Conservation (phyloP, 2,113 vertebrate genomes). For the Dascyllus trimaculatus region DNA sequence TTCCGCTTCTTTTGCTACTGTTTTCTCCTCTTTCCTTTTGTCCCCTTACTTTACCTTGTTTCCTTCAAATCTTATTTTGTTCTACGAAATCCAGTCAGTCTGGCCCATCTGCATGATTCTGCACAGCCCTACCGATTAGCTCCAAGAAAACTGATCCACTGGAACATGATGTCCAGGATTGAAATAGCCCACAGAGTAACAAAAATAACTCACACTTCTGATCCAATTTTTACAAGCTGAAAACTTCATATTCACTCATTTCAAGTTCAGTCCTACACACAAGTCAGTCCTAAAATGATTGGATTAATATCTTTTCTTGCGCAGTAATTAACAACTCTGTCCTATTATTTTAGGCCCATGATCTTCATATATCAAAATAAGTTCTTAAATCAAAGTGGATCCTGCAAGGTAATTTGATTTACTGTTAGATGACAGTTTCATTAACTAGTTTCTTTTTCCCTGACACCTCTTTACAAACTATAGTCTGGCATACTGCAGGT, state of each 20-base stretch:
- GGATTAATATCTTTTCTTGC: slow-evolving; percentile 44
- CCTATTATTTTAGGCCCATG: slow-evolving; percentile 43
- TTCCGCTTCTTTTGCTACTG: neutral
- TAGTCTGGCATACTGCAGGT: slow-evolving; percentile 11
- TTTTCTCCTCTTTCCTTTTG: neutral
- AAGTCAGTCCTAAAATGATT: slow-evolving; percentile 46
- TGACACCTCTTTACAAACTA: slow-evolving; percentile 45
- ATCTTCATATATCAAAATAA: slow-evolving; percentile 49
- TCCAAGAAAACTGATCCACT: slow-evolving; percentile 63
- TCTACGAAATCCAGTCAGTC: slow-evolving; percentile 61
- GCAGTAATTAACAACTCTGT: slow-evolving; percentile 52
- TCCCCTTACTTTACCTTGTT: slow-evolving; percentile 21
- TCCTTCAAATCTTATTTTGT: slow-evolving; percentile 46
- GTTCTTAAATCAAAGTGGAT: slow-evolving; percentile 59
- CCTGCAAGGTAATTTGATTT: slow-evolving; percentile 68
- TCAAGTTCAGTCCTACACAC: slow-evolving; percentile 34
- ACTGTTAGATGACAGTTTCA: slow-evolving; percentile 65
- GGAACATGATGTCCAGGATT: slow-evolving; percentile 68
- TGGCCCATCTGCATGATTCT: slow-evolving; percentile 68
- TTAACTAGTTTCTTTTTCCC: slow-evolving; percentile 59
- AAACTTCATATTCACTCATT: slow-evolving; percentile 57
- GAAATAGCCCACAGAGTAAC: slow-evolving; percentile 55
- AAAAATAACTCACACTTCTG: slow-evolving; percentile 51
- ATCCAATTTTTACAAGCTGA: slow-evolving; percentile 48
- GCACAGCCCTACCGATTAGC: slow-evolving; percentile 61